These are phyloP conservation scores for Vulpes vulpes DNA, from an alignment of 2,113 vertebrate genomes.

Conservation along the genomic window DNA sequence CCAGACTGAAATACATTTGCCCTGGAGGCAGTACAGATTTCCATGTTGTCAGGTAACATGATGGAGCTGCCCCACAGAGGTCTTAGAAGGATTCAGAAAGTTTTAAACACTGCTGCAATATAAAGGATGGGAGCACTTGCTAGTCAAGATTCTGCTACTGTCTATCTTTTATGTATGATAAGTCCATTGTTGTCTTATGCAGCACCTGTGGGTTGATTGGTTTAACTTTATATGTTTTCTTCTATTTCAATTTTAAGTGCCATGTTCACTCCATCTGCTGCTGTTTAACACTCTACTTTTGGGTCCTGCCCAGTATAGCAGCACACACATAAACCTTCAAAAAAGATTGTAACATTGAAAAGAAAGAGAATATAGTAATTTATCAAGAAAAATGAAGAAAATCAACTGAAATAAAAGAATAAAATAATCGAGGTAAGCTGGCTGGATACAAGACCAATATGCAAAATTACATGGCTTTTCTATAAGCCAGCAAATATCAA, in stretches of 20 bases:
- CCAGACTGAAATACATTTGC: neutral
- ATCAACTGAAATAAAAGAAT: neutral
- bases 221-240: neutral
- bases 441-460: neutral
- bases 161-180: neutral
- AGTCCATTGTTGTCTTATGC: neutral
- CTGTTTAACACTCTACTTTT: neutral
- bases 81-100: neutral
- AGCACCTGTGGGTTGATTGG: neutral
- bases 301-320: neutral
- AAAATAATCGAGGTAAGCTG: neutral
- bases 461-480: neutral
- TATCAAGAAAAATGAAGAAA: constrained; percentile 41
- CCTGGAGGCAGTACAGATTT: neutral
- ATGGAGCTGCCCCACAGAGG: neutral
- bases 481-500: constrained; percentile 20
- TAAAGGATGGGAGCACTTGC: neutral
- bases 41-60: neutral
- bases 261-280: neutral
- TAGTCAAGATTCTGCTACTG: neutral
- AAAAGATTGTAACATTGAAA: neutral
- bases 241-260: neutral
- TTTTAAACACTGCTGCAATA: neutral
- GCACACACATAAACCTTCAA: neutral
- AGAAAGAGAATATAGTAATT: constrained; percentile 14